These are phyloP conservation scores for Porites cylindrica DNA, from an alignment of 92 coral and sea anemone genomes.

Conservation along the genomic window DNA sequence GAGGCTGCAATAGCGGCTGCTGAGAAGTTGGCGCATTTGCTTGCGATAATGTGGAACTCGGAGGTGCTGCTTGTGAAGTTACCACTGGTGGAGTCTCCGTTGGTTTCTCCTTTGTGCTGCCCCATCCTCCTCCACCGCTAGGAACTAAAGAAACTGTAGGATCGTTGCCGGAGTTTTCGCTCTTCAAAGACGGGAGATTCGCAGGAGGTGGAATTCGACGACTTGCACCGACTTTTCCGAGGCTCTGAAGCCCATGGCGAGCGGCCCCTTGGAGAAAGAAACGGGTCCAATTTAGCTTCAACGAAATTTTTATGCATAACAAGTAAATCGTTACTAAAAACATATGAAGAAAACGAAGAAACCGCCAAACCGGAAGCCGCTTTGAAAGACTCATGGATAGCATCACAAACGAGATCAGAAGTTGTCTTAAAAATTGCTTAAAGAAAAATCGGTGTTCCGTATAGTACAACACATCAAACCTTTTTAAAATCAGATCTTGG, in stretches of 20 bases:
- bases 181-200: conserved; percentile 97
- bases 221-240: conserved; percentile 99
- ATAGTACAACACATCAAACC: not conserved
- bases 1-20: conserved; percentile 98
- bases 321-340: conserved; percentile 9
- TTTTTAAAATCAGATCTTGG: not conserved
- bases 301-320: not conserved
- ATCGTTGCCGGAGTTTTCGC: conserved; percentile 99
- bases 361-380: conserved; percentile 44
- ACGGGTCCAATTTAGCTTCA: not conserved
- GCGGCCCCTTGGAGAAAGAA: conserved; percentile 78
- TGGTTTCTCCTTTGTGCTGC: conserved; percentile 95
- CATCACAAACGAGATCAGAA: conserved; percentile 10
- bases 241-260: conserved; percentile 99
- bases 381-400: conserved; percentile 35
- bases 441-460: not conserved
- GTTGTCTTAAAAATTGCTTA: not conserved
- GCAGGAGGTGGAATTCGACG: conserved; percentile 99
- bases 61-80: conserved; percentile 66
- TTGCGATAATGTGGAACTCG: conserved; percentile 77
- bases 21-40: conserved; percentile 80
- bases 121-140: conserved; percentile 99
- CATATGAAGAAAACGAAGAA: conserved; percentile 52
- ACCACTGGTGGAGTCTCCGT: conserved; percentile 61
- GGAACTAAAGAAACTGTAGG: conserved; percentile 99